A percentile compares a stretch with the other conserved stretches of the same genome.
Conservation (phyloP, 2,113 vertebrate genomes). For the Siniperca knerii region DNA sequence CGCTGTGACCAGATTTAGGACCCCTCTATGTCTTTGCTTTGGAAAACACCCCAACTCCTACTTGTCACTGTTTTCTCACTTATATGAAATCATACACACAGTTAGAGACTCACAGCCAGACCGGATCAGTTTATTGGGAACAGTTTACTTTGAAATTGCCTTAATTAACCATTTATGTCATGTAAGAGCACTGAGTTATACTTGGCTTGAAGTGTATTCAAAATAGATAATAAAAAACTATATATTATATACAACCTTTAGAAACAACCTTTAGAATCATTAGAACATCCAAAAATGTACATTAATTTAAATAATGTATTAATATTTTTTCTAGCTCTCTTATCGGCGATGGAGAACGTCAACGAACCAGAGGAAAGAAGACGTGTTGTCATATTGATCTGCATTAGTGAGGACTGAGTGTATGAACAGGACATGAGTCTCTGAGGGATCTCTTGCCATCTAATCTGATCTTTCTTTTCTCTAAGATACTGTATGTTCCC, state of each 20-base stretch:
- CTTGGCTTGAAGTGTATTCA: neutral
- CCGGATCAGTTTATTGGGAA: slow-evolving; percentile 36
- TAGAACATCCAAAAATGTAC: neutral
- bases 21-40: slow-evolving; percentile 28
- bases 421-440: slow-evolving; percentile 5
- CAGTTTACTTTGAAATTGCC: slow-evolving; percentile 2
- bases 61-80: slow-evolving; percentile 33
- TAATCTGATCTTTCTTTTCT: slow-evolving; percentile 1
- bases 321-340: neutral
- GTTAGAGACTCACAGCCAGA: slow-evolving; percentile 34
- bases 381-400: neutral
- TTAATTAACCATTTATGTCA: slow-evolving; percentile 38
- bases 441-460: neutral
- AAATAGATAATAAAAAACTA: neutral
- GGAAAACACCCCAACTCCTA: slow-evolving; percentile 11
- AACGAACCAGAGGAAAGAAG: neutral
- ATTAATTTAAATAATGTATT: neutral
- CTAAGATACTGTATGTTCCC: neutral
- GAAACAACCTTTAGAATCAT: neutral
- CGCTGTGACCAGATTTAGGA: slow-evolving; percentile 38
- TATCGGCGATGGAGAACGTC: neutral
- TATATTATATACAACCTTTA: neutral
- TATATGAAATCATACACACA: slow-evolving; percentile 57
- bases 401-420: neutral
- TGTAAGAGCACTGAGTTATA: neutral